These are phyloP conservation scores for Hyalella azteca DNA, from an alignment of 2,888 invertebrate species.

Conservation along the genomic window DNA sequence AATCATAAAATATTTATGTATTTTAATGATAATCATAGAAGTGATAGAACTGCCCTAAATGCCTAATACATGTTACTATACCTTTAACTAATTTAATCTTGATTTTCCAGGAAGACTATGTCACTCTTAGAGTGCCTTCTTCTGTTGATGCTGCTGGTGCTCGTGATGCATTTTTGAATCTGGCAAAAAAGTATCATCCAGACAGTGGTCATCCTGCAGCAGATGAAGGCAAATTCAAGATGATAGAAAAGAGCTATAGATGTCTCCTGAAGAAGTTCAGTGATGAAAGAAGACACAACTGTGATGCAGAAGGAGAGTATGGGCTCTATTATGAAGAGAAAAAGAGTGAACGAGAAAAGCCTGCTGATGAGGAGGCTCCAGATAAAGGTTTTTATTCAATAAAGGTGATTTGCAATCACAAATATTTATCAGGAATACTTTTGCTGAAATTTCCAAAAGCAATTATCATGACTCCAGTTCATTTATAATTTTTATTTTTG, in stretches of 20 bases:
- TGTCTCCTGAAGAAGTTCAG: slow-evolving; percentile 73
- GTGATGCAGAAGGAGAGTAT: slow-evolving; percentile 62
- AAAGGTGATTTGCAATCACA: not conserved
- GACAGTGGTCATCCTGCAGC: slow-evolving; percentile 77
- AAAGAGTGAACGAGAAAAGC: slow-evolving; percentile 62
- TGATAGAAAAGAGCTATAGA: slow-evolving; percentile 78
- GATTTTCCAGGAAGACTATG: slow-evolving; percentile 12
- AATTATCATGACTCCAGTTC: not conserved
- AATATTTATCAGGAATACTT: too few species aligned
- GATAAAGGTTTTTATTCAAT: slow-evolving; percentile 24
- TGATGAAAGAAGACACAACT: slow-evolving; percentile 68
- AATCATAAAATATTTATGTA: too few species aligned
- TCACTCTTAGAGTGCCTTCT: not conserved
- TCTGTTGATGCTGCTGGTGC: slow-evolving; percentile 72
- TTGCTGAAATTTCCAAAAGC: too few species aligned
- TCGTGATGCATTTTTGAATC: slow-evolving; percentile 73
- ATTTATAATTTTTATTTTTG: not conserved
- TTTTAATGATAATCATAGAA: too few species aligned
- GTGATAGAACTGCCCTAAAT: too few species aligned
- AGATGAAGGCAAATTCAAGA: slow-evolving; percentile 75
- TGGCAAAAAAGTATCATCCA: slow-evolving; percentile 84
- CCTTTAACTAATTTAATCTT: too few species aligned
- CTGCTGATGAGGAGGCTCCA: not conserved
- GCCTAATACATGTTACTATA: too few species aligned
- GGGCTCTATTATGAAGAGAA: slow-evolving; percentile 62